Base-by-base conservation (phyloP, 1,140 invertebrate species). In the Tetragonula clypearis region DNA sequence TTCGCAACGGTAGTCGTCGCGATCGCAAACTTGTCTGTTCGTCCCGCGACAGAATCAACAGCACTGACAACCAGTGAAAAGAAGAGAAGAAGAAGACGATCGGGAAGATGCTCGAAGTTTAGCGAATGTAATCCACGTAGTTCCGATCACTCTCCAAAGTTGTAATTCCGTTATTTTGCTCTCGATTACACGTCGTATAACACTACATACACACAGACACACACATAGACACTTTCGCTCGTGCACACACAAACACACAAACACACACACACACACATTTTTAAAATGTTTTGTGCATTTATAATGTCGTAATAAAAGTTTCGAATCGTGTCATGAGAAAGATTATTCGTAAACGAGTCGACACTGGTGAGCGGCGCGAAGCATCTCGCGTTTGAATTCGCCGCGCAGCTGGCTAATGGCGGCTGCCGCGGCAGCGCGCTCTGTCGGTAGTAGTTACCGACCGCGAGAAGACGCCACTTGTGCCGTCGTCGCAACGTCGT, bases 231-330 rank as follows among this genome's bases (percentile, higher is more conserved):
- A 85, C 78, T 75, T 88, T 87, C 79, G 87, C 86, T 85, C 74
- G 65, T 87, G 30, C 30, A 85, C 69, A 85, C 73, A 41, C 41
- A 41, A 41, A 41, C 41, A 41, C 30, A 30, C 30, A 30, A 35
- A 35, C 41, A 41, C 41, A 88, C 85, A 84, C 84, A 85, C 78
- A 81, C 60, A 65, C 82, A 91, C 92, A 92, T 92, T 92, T 92
- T 92, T 92, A 92, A 92, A 88, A 92, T 91, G 88, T 90, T 92
- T 92, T 92, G 91, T 93, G 92, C 90, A 93, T 93, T 93, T 93
- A 93, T 92, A 92, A 92, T 91, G 82, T 92, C 88, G 85, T 91
- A 91, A 91, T 92, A 92, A 90, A 92, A 92, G 88, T 93, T 92
- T 83, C 90, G 86, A 90, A 91, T 92, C 90, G 83, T 90, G 89